phyloP scores from a whole-genome alignment of 2,113 vertebrate genomes.

The Alexandromys fortis region DNA sequence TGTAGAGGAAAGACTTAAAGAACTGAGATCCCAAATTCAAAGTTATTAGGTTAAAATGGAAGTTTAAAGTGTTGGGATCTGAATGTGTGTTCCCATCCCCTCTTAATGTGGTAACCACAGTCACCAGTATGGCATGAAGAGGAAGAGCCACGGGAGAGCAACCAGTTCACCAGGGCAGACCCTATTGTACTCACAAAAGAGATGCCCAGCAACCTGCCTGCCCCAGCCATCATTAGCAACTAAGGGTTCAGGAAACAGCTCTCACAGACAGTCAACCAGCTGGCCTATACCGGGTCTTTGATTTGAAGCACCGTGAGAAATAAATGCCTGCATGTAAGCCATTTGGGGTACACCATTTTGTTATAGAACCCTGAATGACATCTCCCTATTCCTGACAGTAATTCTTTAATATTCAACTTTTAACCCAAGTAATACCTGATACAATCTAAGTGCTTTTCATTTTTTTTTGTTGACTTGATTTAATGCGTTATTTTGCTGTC shows the following conservation, averaged over 20 bases:
- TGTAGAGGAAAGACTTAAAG: not conserved
- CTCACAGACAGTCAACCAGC: not conserved
- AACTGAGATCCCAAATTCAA: not conserved
- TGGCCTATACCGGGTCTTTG: not conserved
- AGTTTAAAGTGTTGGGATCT: not conserved
- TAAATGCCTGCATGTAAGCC: not conserved
- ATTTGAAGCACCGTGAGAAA: not conserved
- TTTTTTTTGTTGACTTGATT: slow-evolving; percentile 8
- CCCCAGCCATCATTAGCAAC: too few species aligned
- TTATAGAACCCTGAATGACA: not conserved
- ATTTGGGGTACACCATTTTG: not conserved
- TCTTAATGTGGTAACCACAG: not conserved
- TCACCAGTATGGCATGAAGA: not conserved
- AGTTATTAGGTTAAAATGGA: not conserved
- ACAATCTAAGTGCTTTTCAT: not conserved
- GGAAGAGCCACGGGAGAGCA: fast-evolving
- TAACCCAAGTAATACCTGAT: not conserved
- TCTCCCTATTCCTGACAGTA: not conserved
- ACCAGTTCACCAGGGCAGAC: not conserved
- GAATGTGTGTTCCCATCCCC: not conserved
- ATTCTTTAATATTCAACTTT: slow-evolving; percentile 4
- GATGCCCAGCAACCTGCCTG: not conserved
- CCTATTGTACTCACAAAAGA: not conserved
- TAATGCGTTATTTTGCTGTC: not conserved
- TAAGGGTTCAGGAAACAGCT: not conserved